These are phyloP conservation scores for Temnothorax rugatulus DNA, from an alignment of 2,888 invertebrate genomes.

Conservation along the genomic window DNA sequence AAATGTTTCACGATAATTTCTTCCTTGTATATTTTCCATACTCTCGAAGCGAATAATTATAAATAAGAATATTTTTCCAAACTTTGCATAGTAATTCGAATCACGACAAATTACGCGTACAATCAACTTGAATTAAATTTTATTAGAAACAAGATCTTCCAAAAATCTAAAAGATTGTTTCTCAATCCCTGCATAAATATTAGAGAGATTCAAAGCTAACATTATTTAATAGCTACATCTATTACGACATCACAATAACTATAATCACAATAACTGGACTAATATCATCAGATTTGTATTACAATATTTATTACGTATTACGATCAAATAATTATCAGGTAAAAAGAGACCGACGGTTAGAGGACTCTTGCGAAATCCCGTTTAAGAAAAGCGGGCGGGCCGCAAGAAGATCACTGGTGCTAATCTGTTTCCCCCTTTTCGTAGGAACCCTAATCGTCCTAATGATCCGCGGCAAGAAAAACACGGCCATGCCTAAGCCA, in stretches of 20 bases:
- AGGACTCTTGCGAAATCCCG: slow-evolving; percentile 49
- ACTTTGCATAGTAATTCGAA: not conserved
- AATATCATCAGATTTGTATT: not conserved
- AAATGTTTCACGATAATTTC: not conserved
- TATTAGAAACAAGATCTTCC: not conserved
- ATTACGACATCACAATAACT: not conserved
- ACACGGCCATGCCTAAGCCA: slow-evolving; percentile 84
- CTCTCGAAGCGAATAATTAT: not conserved
- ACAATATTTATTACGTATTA: not conserved
- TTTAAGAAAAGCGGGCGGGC: slow-evolving; percentile 71
- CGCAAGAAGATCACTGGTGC: slow-evolving; percentile 71
- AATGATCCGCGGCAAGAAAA: slow-evolving; percentile 86
- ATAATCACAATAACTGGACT: not conserved
- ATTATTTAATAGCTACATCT: not conserved
- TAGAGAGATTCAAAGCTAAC: not conserved
- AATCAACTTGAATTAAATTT: not conserved
- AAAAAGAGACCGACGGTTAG: slow-evolving; percentile 28
- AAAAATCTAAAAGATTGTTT: not conserved
- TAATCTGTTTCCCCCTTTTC: slow-evolving; percentile 85
- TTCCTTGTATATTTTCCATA: not conserved
- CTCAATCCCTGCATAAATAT: not conserved
- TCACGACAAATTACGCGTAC: not conserved
- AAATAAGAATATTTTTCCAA: not conserved
- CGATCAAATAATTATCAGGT: slow-evolving; percentile 1
- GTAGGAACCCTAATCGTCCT: slow-evolving; percentile 84